Conservation (phyloP, 2,797 vertebrate species). For the Cephalopachus bancanus region DNA sequence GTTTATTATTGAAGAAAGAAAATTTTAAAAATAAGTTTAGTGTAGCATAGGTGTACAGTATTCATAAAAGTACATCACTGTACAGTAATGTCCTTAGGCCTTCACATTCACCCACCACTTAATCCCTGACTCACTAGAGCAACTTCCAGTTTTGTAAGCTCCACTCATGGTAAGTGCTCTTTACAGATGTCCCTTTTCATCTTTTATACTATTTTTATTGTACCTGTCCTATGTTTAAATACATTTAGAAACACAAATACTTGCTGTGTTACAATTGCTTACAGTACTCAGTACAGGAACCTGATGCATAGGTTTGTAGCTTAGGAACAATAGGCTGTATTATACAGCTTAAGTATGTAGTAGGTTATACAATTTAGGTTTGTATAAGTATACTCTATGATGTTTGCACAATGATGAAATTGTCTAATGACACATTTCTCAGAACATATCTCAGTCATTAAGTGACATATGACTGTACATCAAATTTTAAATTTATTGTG, state of each 20-base stretch:
- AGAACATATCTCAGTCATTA: background rate
- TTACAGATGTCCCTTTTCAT: background rate
- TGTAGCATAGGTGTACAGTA: background rate
- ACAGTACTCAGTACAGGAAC: background rate
- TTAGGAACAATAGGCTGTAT: background rate
- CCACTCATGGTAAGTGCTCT: background rate
- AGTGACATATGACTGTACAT: background rate
- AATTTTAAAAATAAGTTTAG: background rate
- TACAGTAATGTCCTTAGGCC: background rate
- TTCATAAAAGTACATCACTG: background rate
- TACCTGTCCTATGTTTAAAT: background rate
- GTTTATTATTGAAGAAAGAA: background rate
- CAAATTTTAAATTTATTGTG: background rate
- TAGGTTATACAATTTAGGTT: background rate
- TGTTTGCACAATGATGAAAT: background rate
- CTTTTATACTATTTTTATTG: background rate
- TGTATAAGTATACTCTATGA: background rate
- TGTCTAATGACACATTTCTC: background rate
- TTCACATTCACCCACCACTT: background rate
- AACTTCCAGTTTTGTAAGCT: background rate
- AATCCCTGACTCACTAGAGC: background rate
- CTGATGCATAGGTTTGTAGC: background rate
- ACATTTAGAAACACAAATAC: background rate
- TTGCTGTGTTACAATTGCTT: background rate
- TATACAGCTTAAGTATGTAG: background rate